Percentiles rank a stretch among this genome's conserved stretches.
These are phyloP conservation scores for Drosophila nr. medialis DNA, from an alignment of 2,888 invertebrate species.

Conservation along the genomic window DNA sequence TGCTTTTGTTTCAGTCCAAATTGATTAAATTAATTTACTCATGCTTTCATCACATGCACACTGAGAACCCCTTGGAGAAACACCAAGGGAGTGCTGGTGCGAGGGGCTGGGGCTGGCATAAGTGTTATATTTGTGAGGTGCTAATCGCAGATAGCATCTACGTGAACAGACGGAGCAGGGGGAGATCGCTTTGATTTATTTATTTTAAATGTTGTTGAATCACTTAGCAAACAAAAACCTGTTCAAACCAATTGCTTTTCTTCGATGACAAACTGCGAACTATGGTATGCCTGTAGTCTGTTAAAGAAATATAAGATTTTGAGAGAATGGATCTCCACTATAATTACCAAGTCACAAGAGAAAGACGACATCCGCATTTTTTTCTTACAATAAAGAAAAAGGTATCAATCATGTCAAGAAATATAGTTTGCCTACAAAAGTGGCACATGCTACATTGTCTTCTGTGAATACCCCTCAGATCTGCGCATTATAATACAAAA, in stretches of 20 bases:
- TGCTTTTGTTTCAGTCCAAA: conserved; percentile 57
- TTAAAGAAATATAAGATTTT: neutral
- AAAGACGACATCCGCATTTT: neutral
- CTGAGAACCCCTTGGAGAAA: neutral
- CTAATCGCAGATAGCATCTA: conserved; percentile 31
- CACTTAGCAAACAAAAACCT: conserved; percentile 31
- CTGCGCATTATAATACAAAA: conserved; percentile 17
- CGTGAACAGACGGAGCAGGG: neutral
- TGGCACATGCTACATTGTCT: conserved; percentile 18
- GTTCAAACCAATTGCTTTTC: conserved; percentile 16
- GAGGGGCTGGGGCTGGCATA: neutral
- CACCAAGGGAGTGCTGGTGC: too few relatives aligned
- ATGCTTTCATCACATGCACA: conserved; percentile 52
- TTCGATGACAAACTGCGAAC: conserved; percentile 2
- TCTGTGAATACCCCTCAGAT: conserved; percentile 26
- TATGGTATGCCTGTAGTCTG: neutral
- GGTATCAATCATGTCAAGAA: conserved; percentile 12
- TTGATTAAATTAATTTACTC: conserved; percentile 50
- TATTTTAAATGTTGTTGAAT: conserved; percentile 20
- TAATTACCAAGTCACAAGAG: neutral
- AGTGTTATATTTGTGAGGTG: conserved; percentile 36
- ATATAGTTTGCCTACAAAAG: neutral
- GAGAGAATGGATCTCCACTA: neutral
- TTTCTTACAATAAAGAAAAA: neutral
- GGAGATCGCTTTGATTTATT: conserved; percentile 10